phyloP scores from a whole-genome alignment of 2,113 vertebrate genomes.

The Pantherophis guttatus region DNA sequence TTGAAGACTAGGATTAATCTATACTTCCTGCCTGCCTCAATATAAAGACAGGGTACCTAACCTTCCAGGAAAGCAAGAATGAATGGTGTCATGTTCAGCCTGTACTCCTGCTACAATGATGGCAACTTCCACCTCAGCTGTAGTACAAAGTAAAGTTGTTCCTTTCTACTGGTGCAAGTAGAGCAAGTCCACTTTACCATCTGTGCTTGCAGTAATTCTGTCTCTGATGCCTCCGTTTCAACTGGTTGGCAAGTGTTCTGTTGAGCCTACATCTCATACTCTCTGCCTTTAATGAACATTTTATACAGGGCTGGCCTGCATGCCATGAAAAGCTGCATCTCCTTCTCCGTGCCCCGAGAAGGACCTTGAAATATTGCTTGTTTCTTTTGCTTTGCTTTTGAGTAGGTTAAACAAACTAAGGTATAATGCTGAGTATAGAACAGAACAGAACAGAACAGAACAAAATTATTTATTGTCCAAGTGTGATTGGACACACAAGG shows the following conservation, averaged over 20 bases:
- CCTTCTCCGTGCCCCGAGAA: background rate
- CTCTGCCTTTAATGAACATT: background rate
- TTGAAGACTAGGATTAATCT: background rate
- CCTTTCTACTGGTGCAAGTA: background rate
- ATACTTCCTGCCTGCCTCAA: background rate
- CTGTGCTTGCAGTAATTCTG: background rate
- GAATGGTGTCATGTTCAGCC: background rate
- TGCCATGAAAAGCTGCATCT: background rate
- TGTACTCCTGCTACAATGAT: background rate
- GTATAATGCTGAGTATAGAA: background rate
- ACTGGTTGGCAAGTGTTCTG: background rate
- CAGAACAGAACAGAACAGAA: too few relatives aligned
- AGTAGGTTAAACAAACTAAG: background rate
- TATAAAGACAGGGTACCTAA: background rate
- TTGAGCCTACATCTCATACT: background rate
- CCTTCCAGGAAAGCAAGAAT: background rate
- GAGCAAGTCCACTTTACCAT: background rate
- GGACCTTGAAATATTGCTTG: background rate
- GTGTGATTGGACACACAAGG: too few relatives aligned
- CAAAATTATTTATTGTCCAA: too few relatives aligned
- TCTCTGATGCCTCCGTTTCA: background rate
- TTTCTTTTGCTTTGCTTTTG: background rate
- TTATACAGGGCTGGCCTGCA: background rate
- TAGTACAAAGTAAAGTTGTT: background rate
- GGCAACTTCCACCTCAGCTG: background rate